Conservation (phyloP, 2,797 vertebrate species). For the Lerista edwardsae region DNA sequence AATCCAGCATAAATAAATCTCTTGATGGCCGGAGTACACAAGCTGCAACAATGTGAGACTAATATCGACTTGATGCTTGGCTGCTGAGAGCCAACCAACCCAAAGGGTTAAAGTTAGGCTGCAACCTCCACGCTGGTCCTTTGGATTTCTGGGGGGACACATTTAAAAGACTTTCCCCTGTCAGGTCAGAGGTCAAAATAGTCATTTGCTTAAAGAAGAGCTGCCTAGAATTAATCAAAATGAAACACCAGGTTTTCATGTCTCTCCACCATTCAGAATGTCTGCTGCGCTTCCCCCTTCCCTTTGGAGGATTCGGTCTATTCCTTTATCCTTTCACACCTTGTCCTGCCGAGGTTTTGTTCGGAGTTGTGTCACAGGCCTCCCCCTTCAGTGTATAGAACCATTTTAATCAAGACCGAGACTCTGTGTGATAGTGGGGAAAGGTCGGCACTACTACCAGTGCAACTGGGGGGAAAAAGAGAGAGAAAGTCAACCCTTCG, state of each 20-base stretch:
- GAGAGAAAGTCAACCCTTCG: slow-evolving; percentile 64
- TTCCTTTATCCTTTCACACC: slow-evolving; percentile 72
- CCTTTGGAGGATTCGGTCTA: slow-evolving; percentile 70
- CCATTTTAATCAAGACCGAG: slow-evolving; percentile 80
- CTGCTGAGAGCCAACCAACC: slow-evolving; percentile 70
- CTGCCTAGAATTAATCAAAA: slow-evolving; percentile 74
- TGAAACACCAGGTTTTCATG: slow-evolving; percentile 69
- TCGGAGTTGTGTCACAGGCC: slow-evolving; percentile 73
- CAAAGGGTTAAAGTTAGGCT: slow-evolving; percentile 61
- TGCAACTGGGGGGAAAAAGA: slow-evolving; percentile 69
- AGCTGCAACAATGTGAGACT: slow-evolving; percentile 57
- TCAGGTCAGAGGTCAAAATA: slow-evolving; percentile 63
- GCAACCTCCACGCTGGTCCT: slow-evolving; percentile 63
- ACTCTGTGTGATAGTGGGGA: slow-evolving; percentile 70
- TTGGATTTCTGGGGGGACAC: slow-evolving; percentile 62
- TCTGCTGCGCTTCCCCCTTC: slow-evolving; percentile 44
- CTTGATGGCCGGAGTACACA: slow-evolving; percentile 67
- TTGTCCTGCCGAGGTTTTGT: slow-evolving; percentile 76
- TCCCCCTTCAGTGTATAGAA: slow-evolving; percentile 75
- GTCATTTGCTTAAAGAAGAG: slow-evolving; percentile 73
- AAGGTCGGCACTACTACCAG: slow-evolving; percentile 75
- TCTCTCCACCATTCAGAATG: slow-evolving; percentile 63
- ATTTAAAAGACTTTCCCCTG: slow-evolving; percentile 60
- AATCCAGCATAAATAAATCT: slow-evolving; percentile 76
- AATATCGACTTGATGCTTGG: slow-evolving; percentile 72